Evolutionary conservation across 1,140 invertebrate species (phyloP), one percentile per base, ranked within the genome.

Genomic region (Cydia strobilella): DNA sequence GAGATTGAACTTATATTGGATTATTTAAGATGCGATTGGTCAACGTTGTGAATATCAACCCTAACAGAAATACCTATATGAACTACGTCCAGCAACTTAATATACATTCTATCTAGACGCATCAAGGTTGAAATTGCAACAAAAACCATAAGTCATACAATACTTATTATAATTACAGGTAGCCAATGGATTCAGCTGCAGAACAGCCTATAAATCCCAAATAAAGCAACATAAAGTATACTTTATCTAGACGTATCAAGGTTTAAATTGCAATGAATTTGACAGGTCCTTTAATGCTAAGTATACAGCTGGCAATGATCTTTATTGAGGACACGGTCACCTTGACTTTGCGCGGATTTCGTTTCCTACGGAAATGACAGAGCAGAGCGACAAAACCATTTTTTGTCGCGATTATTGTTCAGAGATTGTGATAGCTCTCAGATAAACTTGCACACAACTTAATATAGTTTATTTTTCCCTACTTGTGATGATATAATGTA

Each of bases 241-340:
- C 54, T 23, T 59, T 59, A 23, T 59, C 18, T 3, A 23, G 3
- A 59, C 7, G 20, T 12, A 59, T 59, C 54, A 59, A 59, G 20
- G 54, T 12, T 59, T 4, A 20, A 59, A 59, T 59, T 23, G 54
- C 54, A 59, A 59, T 23, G 9, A n/a, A 23, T 59, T 10, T 2
- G 9, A 59, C 54, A 10, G 54, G 54, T 23, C 54, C 9, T 59
- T 59, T 59, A 59, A 18, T 51, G 20, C 23, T 63, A 2, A 63
- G 10, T 13, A 25, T 4, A 25, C 25, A 25, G 2, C 23, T 35
- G 63, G 27, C 63, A 65, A 31, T 65, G 63, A 65, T 65, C 63
- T 65, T 65, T 65, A 65, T 65, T 35, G 63, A 65, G 63, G 63
- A 35, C 63, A 35, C 63, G 54, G 54, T 59, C 63, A 65, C 63